Evolutionary conservation across 2,888 invertebrate species (phyloP).

Genomic region (Tipula lateralis): DNA sequence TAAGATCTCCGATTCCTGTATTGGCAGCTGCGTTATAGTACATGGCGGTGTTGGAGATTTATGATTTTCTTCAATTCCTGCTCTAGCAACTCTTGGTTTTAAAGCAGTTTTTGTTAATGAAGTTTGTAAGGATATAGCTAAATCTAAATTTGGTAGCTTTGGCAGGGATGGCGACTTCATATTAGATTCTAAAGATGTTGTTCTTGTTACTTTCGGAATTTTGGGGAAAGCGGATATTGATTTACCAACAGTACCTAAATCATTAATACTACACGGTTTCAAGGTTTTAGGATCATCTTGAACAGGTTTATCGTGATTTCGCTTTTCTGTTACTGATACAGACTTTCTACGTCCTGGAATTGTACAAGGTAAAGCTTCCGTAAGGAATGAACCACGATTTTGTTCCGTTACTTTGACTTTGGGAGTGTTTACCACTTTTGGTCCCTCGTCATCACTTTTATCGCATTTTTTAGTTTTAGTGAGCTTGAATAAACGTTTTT

Average conservation of each 20-base stretch:
- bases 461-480: conserved; percentile 36
- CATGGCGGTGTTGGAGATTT: background rate
- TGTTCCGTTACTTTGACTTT: conserved; percentile 52
- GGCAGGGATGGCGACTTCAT: background rate
- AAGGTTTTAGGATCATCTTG: background rate
- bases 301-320: background rate
- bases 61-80: background rate
- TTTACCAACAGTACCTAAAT: background rate
- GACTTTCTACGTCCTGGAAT: background rate
- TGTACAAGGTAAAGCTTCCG: conserved; percentile 38
- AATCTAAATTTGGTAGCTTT: background rate
- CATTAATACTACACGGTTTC: background rate
- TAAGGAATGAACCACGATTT: conserved; percentile 56
- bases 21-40: background rate
- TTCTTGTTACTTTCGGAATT: background rate
- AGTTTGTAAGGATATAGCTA: background rate
- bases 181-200: background rate
- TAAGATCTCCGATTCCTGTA: background rate
- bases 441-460: conserved; percentile 30
- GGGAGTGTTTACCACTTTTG: conserved; percentile 36
- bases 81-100: background rate
- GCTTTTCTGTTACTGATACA: background rate
- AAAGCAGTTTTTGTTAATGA: background rate
- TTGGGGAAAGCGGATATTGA: background rate
- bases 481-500: conserved; percentile 41